Evolutionary conservation across 2,888 invertebrate species (phyloP).

Genomic region (Cepaea hortensis): DNA sequence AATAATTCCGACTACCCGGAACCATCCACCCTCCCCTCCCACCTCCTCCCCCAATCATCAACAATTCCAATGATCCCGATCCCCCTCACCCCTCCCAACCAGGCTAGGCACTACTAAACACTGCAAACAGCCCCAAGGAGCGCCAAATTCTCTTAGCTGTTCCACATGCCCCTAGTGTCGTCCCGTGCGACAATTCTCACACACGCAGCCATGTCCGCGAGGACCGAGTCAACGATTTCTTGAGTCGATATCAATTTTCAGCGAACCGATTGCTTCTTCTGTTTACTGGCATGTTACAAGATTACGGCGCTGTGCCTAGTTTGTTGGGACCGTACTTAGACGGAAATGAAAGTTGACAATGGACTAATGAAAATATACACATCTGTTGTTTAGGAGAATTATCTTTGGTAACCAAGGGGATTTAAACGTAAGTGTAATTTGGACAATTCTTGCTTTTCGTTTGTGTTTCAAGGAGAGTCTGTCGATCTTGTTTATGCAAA

Average conservation of each 20-base stretch:
- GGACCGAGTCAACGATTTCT: constrained; percentile 3
- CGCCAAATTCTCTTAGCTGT: not conserved
- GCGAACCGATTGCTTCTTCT: constrained; percentile 8
- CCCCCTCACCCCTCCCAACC: not conserved
- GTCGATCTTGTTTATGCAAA: no score
- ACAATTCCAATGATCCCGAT: no score
- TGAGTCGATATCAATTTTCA: constrained; percentile 38
- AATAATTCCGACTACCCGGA: no score
- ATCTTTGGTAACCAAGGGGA: not conserved
- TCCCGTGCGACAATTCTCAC: not conserved
- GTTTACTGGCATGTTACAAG: not conserved
- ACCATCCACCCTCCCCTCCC: no score
- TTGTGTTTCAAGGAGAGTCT: no score
- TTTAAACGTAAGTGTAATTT: not conserved
- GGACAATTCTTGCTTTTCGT: not conserved
- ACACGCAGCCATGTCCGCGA: not conserved
- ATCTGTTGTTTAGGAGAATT: not conserved
- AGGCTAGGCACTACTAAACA: no score
- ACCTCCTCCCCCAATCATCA: no score
- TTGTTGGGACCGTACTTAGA: not conserved
- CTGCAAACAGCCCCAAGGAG: not conserved
- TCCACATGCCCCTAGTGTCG: not conserved
- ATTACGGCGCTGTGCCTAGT: not conserved
- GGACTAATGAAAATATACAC: not conserved
- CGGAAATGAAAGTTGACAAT: not conserved